phyloP scores from a whole-genome alignment of 2,797 vertebrate genomes.

The Amblyraja radiata region DNA sequence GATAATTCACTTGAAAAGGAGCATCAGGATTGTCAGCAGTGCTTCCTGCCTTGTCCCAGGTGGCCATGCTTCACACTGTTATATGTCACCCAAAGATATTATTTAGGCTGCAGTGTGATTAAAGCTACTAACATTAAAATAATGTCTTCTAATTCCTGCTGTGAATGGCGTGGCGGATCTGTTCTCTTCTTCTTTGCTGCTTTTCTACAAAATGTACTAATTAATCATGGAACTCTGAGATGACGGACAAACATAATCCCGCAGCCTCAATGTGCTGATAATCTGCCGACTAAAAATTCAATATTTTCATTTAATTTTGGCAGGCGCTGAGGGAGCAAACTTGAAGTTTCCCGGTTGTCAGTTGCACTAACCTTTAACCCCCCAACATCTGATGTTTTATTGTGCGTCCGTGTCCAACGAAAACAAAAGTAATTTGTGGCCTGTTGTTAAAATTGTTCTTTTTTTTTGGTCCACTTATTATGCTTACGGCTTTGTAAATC shows the following conservation, averaged over 20 bases:
- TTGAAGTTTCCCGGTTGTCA: not conserved
- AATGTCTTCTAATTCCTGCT: constrained; percentile 40
- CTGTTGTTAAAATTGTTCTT: not conserved
- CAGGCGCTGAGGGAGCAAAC: not conserved
- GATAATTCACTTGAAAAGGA: constrained; percentile 29
- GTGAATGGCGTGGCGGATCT: constrained; percentile 11
- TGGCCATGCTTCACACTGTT: constrained; percentile 29
- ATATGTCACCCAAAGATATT: constrained; percentile 37
- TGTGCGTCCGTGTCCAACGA: no score
- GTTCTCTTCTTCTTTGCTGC: constrained; percentile 40
- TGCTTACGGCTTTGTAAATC: not conserved
- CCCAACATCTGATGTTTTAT: not conserved
- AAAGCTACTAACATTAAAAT: constrained; percentile 39
- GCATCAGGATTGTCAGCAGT: constrained; percentile 14
- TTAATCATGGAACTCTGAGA: constrained; percentile 46
- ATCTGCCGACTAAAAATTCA: not conserved
- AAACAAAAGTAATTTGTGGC: not conserved
- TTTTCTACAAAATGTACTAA: constrained; percentile 48
- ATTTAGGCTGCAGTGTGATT: not conserved
- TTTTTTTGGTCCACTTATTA: not conserved
- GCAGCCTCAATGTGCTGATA: constrained; percentile 41
- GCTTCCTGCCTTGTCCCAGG: constrained; percentile 29
- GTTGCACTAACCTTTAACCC: not conserved
- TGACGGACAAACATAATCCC: constrained; percentile 45
- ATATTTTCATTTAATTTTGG: not conserved